phyloP scores from a whole-genome alignment of 2,113 vertebrate genomes.

The Sphyrna mokarran region DNA sequence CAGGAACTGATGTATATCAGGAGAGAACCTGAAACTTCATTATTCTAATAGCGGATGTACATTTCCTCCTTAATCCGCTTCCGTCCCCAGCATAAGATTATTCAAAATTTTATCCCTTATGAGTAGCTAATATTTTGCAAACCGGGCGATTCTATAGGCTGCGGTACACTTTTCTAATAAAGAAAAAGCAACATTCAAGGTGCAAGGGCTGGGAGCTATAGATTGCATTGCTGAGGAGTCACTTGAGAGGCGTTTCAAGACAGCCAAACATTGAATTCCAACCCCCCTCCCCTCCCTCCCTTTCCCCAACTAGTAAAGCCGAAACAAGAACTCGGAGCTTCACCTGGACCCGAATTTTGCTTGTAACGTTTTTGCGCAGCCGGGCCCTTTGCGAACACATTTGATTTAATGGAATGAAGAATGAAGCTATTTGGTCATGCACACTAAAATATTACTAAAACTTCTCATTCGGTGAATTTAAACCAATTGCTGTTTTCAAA shows the following conservation, averaged over 20 bases:
- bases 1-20: not conserved
- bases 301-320: not conserved
- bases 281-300: too few species aligned
- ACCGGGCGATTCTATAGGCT: not conserved
- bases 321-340: not conserved
- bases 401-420: not conserved
- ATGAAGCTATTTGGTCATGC: not conserved
- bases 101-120: too few species aligned
- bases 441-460: not conserved
- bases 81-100: too few species aligned
- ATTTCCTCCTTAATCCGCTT: not conserved
- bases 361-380: not conserved
- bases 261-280: not conserved
- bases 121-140: too few species aligned
- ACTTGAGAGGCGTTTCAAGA: not conserved
- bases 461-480: not conserved
- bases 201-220: not conserved
- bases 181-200: not conserved
- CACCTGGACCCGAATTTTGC: not conserved
- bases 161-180: not conserved
- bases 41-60: not conserved
- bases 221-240: not conserved
- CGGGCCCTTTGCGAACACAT: not conserved
- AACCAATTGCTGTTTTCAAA: not conserved
- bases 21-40: not conserved